Percentiles rank a stretch among this genome's conserved stretches.
Conservation (phyloP, 1,140 invertebrate genomes). For the Pseudomyrmex sp. region DNA sequence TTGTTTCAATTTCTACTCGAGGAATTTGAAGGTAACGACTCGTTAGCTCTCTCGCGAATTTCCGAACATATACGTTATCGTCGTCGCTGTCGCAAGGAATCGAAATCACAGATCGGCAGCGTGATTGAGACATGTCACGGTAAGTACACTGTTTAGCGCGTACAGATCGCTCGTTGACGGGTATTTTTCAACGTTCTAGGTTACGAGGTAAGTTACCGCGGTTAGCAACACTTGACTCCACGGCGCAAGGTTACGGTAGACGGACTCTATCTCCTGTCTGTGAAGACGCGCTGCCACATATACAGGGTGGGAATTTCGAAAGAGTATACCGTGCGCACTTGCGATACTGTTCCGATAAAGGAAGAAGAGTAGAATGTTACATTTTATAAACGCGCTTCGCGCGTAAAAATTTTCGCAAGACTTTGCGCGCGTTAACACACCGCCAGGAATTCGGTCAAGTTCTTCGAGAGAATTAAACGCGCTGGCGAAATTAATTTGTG, state of each 20-base stretch:
- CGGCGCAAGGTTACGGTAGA: slow-evolving; percentile 73
- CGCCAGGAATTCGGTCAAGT: no score
- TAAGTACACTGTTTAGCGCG: slow-evolving; percentile 45
- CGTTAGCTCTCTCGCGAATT: background rate
- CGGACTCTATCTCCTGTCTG: slow-evolving; percentile 63
- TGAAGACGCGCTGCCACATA: slow-evolving; percentile 54
- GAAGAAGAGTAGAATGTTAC: no score
- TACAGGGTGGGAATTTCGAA: slow-evolving; percentile 36
- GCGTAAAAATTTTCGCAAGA: no score
- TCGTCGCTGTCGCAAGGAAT: background rate
- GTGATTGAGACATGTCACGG: slow-evolving; percentile 22
- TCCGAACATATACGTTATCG: background rate
- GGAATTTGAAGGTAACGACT: background rate
- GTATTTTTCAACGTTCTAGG: slow-evolving; percentile 72
- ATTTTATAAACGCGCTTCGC: no score
- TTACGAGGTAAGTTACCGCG: slow-evolving; percentile 74
- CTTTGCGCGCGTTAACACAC: no score
- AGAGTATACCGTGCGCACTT: background rate
- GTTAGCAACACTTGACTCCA: slow-evolving; percentile 72
- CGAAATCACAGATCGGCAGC: slow-evolving; percentile 44
- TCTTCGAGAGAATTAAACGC: no score
- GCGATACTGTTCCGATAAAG: no score
- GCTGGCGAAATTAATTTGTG: no score
- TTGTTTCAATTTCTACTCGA: no score
- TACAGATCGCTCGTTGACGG: slow-evolving; percentile 29